A percentile compares a stretch with the other conserved stretches of the same genome.
Conservation (phyloP, 1,140 invertebrate genomes). For the Melanaphis sacchari region DNA sequence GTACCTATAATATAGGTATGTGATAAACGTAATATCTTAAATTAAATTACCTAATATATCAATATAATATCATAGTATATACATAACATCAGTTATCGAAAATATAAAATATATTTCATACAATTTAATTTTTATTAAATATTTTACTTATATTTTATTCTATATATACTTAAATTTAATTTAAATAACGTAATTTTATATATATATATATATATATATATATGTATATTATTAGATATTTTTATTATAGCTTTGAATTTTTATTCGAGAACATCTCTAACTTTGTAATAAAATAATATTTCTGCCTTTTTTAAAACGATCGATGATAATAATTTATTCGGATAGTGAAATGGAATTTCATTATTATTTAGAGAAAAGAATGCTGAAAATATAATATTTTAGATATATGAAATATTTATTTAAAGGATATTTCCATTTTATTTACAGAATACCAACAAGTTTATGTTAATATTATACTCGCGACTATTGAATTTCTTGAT, state of each 20-base stretch:
- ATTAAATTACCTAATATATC: too few relatives aligned
- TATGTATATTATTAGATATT: too few relatives aligned
- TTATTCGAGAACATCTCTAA: neutral
- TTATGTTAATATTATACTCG: neutral
- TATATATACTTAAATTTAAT: neutral
- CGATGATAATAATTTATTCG: conserved; percentile 13
- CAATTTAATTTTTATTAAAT: neutral
- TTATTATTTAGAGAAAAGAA: neutral
- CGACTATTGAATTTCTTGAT: neutral
- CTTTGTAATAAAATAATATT: neutral
- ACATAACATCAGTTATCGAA: too few relatives aligned
- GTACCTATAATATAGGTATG: too few relatives aligned
- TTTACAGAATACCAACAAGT: neutral
- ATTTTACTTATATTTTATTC: neutral
- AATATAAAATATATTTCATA: neutral
- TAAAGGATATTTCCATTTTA: neutral
- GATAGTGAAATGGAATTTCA: conserved; percentile 4
- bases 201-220: too few relatives aligned
- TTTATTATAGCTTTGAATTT: neutral
- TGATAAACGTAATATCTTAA: neutral
- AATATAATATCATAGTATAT: too few relatives aligned
- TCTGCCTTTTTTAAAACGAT: neutral
- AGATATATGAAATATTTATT: neutral
- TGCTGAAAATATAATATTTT: neutral
- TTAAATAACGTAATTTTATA: neutral